These are phyloP conservation scores for Bombus affinis DNA, from an alignment of 1,140 invertebrate species.

Conservation along the genomic window DNA sequence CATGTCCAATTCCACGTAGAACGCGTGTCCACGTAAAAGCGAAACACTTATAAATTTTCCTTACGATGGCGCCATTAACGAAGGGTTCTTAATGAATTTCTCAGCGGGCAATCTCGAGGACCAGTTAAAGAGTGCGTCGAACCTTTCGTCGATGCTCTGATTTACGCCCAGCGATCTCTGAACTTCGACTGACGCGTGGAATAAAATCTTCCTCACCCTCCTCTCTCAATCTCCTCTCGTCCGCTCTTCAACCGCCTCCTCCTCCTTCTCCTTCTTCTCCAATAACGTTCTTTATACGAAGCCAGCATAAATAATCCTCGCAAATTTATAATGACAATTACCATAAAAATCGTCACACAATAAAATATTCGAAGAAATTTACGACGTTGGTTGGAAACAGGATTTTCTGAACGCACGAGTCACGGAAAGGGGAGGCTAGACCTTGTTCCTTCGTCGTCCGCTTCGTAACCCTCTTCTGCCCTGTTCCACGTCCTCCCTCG, in stretches of 20 bases:
- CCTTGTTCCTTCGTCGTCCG: background rate
- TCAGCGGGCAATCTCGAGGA: slow-evolving; percentile 67
- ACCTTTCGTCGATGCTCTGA: slow-evolving; percentile 76
- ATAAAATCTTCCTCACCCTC: slow-evolving; percentile 56
- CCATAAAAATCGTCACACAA: slow-evolving; percentile 83
- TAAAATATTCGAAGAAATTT: slow-evolving; percentile 82
- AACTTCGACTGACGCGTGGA: slow-evolving; percentile 58
- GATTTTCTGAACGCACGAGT: slow-evolving; percentile 52
- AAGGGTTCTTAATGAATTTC: slow-evolving; percentile 74
- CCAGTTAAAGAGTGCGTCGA: slow-evolving; percentile 33
- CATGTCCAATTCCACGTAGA: background rate
- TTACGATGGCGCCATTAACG: slow-evolving; percentile 48
- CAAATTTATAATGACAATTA: slow-evolving; percentile 83
- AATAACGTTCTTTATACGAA: slow-evolving; percentile 32
- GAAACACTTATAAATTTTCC: slow-evolving; percentile 50
- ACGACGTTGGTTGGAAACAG: slow-evolving; percentile 65
- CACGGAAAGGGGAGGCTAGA: slow-evolving; percentile 14
- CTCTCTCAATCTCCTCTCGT: background rate
- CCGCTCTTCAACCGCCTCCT: background rate
- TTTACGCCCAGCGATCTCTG: slow-evolving; percentile 73
- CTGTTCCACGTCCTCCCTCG: background rate
- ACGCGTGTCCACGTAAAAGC: background rate
- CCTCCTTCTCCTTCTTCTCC: slow-evolving; percentile 24
- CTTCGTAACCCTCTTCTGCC: slow-evolving; percentile 5
- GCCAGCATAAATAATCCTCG: slow-evolving; percentile 77